These are phyloP conservation scores for Carassius auratus DNA, from an alignment of 2,113 vertebrate genomes.

Conservation along the genomic window DNA sequence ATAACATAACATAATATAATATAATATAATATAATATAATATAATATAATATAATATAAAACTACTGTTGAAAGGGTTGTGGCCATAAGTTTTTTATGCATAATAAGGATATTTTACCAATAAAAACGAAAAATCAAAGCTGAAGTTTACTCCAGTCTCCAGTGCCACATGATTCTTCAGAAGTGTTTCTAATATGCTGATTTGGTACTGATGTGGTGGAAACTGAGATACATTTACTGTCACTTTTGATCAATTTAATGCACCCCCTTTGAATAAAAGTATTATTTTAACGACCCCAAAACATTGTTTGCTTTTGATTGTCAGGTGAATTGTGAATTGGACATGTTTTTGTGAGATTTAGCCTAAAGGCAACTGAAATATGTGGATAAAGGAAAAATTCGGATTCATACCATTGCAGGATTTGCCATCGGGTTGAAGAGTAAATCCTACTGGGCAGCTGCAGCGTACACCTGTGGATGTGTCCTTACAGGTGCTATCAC, in stretches of 20 bases:
- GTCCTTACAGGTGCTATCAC: conserved; percentile 96
- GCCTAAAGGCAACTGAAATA: not conserved
- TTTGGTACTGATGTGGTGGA: not conserved
- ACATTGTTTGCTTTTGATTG: not conserved
- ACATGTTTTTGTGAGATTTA: not conserved
- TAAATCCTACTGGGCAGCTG: conserved; percentile 94
- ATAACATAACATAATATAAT: too few relatives aligned
- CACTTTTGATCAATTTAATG: too few relatives aligned
- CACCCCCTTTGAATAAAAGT: not conserved
- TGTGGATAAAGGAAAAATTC: not conserved
- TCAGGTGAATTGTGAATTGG: not conserved
- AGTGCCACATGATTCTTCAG: not conserved
- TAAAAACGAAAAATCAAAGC: not conserved
- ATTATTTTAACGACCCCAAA: not conserved
- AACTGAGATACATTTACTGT: not conserved
- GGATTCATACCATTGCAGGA: conserved; percentile 88
- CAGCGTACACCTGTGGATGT: conserved; percentile 96
- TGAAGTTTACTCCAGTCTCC: not conserved
- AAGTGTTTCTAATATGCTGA: too few relatives aligned
- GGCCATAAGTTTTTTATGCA: not conserved
- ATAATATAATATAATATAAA: not conserved
- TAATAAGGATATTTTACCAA: not conserved
- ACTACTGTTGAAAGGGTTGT: not conserved
- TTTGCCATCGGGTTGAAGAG: conserved; percentile 91
- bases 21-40: not conserved